A percentile compares a stretch with the other conserved stretches of the same genome.
Conservation (phyloP, 2,888 invertebrate species). For the Drosophila affinis region DNA sequence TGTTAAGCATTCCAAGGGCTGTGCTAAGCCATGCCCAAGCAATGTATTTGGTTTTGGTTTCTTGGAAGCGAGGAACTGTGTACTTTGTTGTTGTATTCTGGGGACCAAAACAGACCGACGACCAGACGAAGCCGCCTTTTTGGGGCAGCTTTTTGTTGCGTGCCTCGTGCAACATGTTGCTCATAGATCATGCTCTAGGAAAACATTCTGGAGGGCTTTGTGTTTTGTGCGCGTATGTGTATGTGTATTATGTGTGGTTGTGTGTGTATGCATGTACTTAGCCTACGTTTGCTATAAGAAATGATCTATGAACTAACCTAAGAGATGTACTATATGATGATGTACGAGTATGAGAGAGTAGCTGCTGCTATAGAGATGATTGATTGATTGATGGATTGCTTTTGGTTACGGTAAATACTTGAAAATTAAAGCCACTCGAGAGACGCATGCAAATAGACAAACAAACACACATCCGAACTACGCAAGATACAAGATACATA, state of each 20-base stretch:
- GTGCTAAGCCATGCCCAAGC: too few relatives aligned
- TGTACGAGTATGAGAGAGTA: slow-evolving; percentile 9
- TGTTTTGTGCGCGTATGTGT: slow-evolving; percentile 21
- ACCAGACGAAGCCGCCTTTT: too few relatives aligned
- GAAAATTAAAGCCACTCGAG: slow-evolving; percentile 39
- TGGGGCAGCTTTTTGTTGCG: too few relatives aligned
- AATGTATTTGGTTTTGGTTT: too few relatives aligned
- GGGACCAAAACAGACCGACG: too few relatives aligned
- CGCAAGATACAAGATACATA: slow-evolving; percentile 39
- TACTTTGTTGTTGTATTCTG: neutral
- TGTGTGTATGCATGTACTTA: slow-evolving; percentile 41
- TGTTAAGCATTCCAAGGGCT: too few relatives aligned
- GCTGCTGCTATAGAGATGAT: slow-evolving; percentile 30
- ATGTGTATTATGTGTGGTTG: slow-evolving; percentile 1
- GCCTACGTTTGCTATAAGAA: slow-evolving; percentile 31
- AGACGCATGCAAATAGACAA: slow-evolving; percentile 60
- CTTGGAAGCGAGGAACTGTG: neutral
- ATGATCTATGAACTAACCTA: slow-evolving; percentile 30
- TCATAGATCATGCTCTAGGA: too few relatives aligned
- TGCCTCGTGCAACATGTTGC: too few relatives aligned
- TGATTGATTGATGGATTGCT: slow-evolving; percentile 15
- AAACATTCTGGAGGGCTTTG: too few relatives aligned
- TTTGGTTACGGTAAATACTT: slow-evolving; percentile 20
- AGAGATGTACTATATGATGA: slow-evolving; percentile 13
- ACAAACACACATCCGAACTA: slow-evolving; percentile 62